Evolutionary conservation across 37 sponge, comb jelly and placozoan genomes (phyloP).

Genomic region (Mnemiopsis leidyi): DNA sequence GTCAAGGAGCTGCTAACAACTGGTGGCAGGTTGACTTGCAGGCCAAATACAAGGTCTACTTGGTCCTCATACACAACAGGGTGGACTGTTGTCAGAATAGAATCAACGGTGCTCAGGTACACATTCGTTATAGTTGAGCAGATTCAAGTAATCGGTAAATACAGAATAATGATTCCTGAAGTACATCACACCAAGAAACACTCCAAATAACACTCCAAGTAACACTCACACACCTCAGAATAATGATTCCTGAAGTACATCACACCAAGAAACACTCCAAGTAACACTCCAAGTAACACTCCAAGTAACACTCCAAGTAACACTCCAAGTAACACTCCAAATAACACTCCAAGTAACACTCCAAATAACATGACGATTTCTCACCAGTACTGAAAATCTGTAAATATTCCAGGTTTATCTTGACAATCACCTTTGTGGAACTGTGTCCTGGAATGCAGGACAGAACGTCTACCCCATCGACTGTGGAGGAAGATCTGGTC

Average conservation of each 20-base stretch:
- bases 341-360: no score
- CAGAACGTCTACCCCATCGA: conserved; percentile 35
- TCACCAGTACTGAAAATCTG: neutral
- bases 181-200: no score
- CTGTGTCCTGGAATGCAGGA: neutral
- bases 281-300: no score
- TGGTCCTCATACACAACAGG: conserved; percentile 29
- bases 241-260: no score
- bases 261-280: no score
- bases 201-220: no score
- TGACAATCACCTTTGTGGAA: conserved; percentile 23
- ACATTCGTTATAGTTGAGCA: neutral
- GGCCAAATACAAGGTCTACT: neutral
- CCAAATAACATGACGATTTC: no score
- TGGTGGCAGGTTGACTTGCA: conserved; percentile 15
- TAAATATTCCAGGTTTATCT: neutral
- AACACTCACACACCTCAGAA: no score
- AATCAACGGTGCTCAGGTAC: neutral
- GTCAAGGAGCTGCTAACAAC: neutral
- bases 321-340: no score
- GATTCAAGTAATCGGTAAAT: no score
- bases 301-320: no score
- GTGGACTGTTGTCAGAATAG: conserved; percentile 3
- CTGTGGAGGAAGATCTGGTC: neutral
- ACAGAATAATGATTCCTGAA: no score